A percentile compares a stretch with the other conserved stretches of the same genome.
These are phyloP conservation scores for Ophiodon elongatus DNA, from an alignment of 2,113 vertebrate species.

Conservation along the genomic window DNA sequence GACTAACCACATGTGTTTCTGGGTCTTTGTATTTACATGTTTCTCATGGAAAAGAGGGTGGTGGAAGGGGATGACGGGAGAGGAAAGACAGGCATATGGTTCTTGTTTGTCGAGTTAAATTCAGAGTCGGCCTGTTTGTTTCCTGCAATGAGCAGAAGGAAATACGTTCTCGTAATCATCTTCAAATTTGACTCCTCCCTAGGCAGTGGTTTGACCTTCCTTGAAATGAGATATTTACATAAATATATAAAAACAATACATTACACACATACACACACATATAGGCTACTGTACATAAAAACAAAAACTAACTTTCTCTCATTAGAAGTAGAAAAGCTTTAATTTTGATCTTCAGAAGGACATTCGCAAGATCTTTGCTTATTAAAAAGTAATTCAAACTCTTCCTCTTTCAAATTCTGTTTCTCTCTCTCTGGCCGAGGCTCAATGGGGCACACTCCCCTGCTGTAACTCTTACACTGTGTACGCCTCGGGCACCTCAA, in stretches of 20 bases:
- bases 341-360: conserved; percentile 16
- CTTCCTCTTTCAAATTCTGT: neutral
- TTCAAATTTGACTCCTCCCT: conserved; percentile 53
- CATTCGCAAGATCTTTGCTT: conserved; percentile 18
- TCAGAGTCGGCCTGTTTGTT: conserved; percentile 69
- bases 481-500: conserved; percentile 57
- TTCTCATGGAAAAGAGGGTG: conserved; percentile 85
- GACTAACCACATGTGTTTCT: conserved; percentile 85
- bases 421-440: conserved; percentile 3
- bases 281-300: neutral
- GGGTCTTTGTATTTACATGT: conserved; percentile 84
- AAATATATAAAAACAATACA: conserved; percentile 18
- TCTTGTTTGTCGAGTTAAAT: conserved; percentile 82
- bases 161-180: conserved; percentile 64
- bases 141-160: conserved; percentile 60
- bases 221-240: conserved; percentile 30
- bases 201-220: conserved; percentile 25
- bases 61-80: conserved; percentile 66
- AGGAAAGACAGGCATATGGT: conserved; percentile 81
- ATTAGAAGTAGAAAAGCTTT: neutral
- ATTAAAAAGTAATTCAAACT: conserved; percentile 18
- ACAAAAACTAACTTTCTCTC: neutral
- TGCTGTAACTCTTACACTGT: conserved; percentile 49
- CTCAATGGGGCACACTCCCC: conserved; percentile 42
- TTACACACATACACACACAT: conserved; percentile 9